Base-by-base conservation (phyloP, 2,113 vertebrate species). In the Sardina pilchardus region DNA sequence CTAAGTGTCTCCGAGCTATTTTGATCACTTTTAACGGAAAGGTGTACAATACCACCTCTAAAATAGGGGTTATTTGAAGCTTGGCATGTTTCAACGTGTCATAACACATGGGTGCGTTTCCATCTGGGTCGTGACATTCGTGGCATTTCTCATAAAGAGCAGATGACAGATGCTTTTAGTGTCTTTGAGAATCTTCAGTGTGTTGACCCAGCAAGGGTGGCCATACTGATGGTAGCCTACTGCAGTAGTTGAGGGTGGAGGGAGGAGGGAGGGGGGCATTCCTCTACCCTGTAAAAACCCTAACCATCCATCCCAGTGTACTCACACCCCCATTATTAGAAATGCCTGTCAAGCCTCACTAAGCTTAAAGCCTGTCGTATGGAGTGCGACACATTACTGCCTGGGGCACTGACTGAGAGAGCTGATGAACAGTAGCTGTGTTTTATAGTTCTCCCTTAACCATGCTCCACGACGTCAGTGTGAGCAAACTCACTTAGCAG, bases 241-340 rank as follows among this genome's bases (percentile, higher is more conserved):
- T n/a, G n/a, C n/a, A n/a, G n/a, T n/a, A n/a, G n/a, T n/a, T n/a
- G 24, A n/a, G 21, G 1, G 9, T 26, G 8, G n/a, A 7, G 63
- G 24, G 1, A 30, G 3, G 30, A 14, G 67, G 26, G 30, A 14
- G 12, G 30, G 67, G 81, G 34, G 39, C 71, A 83, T 83, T 87
- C 81, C 81, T 42, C 19, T n/a, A 43, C 71, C 87, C 56, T 85
- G 50, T 85, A 83, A 88, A 88, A 80, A 78, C 50, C 12, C 10
- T 78, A 14, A 16, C 30, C 67, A 75, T 75, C 67, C 67, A 34
- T 85, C 59, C 81, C 59, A 80, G 63, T 82, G 85, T 75, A 83
- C 81, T 82, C 48, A 43, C 85, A 81, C 82, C 24, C 34, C 39
- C 48, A 83, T 83, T 83, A 14, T 67, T 83, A 71, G 75, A 83